phyloP scores from a whole-genome alignment of 1,140 invertebrate species.

The Heliconius hermathena region DNA sequence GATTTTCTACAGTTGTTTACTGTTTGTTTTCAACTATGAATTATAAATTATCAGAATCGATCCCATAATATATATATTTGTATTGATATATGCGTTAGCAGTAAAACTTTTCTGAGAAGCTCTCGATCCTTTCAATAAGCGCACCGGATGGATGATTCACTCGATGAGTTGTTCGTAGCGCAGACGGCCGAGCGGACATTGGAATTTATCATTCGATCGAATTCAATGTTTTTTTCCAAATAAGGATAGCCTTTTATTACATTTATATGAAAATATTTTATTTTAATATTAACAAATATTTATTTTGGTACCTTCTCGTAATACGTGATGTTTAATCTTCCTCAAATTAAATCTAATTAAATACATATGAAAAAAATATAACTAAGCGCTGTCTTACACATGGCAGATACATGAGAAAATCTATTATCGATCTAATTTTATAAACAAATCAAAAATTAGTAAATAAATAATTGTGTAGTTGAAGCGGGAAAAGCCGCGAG shows the following conservation, averaged over 20 bases:
- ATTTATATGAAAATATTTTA: neutral
- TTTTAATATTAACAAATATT: neutral
- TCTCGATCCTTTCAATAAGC: neutral
- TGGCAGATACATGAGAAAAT: too few relatives aligned
- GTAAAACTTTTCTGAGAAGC: slow-evolving; percentile 2
- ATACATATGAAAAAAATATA: too few relatives aligned
- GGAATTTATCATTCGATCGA: slow-evolving; percentile 6
- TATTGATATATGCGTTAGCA: neutral
- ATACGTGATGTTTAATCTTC: too few relatives aligned
- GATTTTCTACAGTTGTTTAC: too few relatives aligned
- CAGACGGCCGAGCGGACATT: neutral
- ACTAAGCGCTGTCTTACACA: too few relatives aligned
- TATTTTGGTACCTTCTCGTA: too few relatives aligned
- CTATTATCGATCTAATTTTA: too few relatives aligned
- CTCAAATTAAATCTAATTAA: too few relatives aligned
- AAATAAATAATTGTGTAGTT: too few relatives aligned
- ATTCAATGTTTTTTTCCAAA: neutral
- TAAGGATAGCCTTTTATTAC: neutral
- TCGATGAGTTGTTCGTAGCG: neutral
- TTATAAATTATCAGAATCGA: neutral
- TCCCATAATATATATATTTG: neutral
- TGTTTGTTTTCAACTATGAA: too few relatives aligned
- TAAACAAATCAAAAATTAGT: too few relatives aligned
- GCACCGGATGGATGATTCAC: slow-evolving; percentile 21
- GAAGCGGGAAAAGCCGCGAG: too few relatives aligned